Base-by-base conservation (phyloP, 2,888 invertebrate species). In the Polyommatus iphigenia region DNA sequence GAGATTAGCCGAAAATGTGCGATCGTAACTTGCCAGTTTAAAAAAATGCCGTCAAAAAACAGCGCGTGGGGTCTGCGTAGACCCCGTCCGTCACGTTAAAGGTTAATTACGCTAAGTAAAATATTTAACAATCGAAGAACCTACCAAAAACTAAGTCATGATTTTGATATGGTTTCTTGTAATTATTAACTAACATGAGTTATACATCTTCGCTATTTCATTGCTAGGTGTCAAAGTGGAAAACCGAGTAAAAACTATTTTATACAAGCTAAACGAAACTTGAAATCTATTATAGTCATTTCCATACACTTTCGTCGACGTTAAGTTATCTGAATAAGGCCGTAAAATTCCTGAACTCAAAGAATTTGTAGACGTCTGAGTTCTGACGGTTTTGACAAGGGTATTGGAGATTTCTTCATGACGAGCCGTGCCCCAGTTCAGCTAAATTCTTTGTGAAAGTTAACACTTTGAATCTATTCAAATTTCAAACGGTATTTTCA, bases 351-450 rank as follows among this genome's bases (percentile, higher is more conserved):
- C 67, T 67, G 29, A 67, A 32, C 67, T 67, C 67, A 67, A 67
- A 67, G 67, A 67, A 67, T 67, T 67, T 6, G 29, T 67, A 32
- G 67, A 67, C 67, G 67, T 67, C 67, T 67, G 67, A 67, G 67
- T 32, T 67, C 67, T 67, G 67, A 67, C 67, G 67, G 67, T 67
- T 67, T 67, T 67, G 67, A 67, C 67, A 67, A 67, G 67, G 67
- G 67, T 67, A 67, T 67, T 67, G 67, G 18, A 67, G 67, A 67
- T 67, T 67, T 67, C 29, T 67, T 67, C 67, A 67, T 67, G 67
- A 67, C 67, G 32, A 67, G 67, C 29, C 5, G 20, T 18, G 67
- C 67, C 67, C 67, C 18, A 67, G 67, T 67, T 67, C 67, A 67
- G 67, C 67, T 67, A 32, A 67, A 67, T 67, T 67, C 67, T 67